phyloP scores from a whole-genome alignment of 1,140 invertebrate species.

The Teleopsis dalmanni region DNA sequence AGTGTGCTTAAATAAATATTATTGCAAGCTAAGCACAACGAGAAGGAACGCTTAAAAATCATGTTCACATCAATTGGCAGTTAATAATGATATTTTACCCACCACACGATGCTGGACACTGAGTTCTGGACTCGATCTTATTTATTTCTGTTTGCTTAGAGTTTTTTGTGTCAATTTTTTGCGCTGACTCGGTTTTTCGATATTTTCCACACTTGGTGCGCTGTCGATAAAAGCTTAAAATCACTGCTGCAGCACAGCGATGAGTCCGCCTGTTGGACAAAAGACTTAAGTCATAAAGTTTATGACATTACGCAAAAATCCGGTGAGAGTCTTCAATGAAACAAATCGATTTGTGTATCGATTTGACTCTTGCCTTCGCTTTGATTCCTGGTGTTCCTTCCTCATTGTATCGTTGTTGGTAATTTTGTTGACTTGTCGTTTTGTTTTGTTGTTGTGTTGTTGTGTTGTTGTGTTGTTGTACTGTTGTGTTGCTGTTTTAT shows the following conservation, averaged over 20 bases:
- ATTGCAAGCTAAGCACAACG: no score
- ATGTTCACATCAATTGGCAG: constrained; percentile 14
- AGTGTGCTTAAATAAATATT: no score
- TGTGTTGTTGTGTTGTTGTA: background rate
- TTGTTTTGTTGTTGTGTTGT: no score
- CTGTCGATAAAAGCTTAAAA: no score
- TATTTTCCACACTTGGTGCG: no score
- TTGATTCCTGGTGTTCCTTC: no score
- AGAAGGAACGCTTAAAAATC: no score
- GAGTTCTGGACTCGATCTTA: background rate
- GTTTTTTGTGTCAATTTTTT: background rate
- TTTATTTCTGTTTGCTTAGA: background rate
- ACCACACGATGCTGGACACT: no score
- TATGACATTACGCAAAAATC: constrained; percentile 43
- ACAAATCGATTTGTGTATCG: constrained; percentile 41
- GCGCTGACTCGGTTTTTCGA: background rate
- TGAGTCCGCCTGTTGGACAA: no score
- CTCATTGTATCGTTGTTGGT: background rate
- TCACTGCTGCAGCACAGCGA: no score
- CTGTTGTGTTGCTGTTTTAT: background rate
- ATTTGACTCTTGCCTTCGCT: constrained; percentile 14
- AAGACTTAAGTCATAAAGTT: constrained; percentile 45
- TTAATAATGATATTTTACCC: constrained; percentile 21
- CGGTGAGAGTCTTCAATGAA: constrained; percentile 44
- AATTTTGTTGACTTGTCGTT: constrained; percentile 16